These are phyloP conservation scores for Nasonia oneida DNA, from an alignment of 2,888 invertebrate genomes.

Conservation along the genomic window DNA sequence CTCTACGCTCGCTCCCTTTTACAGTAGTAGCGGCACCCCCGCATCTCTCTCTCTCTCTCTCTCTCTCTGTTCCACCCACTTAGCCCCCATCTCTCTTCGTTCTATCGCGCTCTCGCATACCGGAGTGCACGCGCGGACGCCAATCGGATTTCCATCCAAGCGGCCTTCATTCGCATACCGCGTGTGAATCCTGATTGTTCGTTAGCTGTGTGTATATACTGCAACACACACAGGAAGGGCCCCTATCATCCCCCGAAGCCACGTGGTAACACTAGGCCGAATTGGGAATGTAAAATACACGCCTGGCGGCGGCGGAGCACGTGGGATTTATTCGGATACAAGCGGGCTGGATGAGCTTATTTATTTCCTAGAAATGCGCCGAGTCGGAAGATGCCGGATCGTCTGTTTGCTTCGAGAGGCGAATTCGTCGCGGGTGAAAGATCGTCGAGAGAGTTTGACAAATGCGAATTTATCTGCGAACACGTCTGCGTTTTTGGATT, in stretches of 20 bases:
- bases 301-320: constrained; percentile 64
- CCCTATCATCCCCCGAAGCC: constrained; percentile 50
- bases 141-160: constrained; percentile 63
- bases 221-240: background rate
- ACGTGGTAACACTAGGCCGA: constrained; percentile 67
- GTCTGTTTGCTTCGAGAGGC: background rate
- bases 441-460: constrained; percentile 1
- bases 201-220: background rate
- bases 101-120: constrained; percentile 38
- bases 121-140: constrained; percentile 41
- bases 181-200: constrained; percentile 62
- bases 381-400: background rate
- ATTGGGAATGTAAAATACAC: constrained; percentile 77
- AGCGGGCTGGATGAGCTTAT: constrained; percentile 44
- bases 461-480: constrained; percentile 9
- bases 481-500: background rate
- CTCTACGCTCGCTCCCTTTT: background rate
- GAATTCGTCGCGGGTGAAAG: constrained; percentile 24
- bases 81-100: constrained; percentile 52
- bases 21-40: background rate
- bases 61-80: constrained; percentile 16
- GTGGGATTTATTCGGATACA: constrained; percentile 69
- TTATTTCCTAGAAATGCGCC: constrained; percentile 10
- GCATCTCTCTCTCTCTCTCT: constrained; percentile 32
- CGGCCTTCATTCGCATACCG: constrained; percentile 43